Conservation (phyloP, 2,888 invertebrate genomes). For the Rhagonycha lutea region DNA sequence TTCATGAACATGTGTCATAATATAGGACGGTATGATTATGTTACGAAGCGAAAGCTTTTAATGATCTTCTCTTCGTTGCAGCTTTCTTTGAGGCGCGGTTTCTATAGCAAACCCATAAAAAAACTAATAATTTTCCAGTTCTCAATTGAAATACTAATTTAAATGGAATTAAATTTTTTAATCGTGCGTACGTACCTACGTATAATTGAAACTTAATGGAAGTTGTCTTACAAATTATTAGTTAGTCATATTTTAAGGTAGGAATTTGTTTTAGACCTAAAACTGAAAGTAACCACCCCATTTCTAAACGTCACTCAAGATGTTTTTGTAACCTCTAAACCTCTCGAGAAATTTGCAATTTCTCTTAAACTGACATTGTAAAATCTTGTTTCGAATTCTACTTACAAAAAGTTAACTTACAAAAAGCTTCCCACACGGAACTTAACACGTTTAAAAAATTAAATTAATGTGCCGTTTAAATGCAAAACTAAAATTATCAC, state of each 20-base stretch:
- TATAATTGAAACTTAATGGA: background rate
- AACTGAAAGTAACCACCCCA: background rate
- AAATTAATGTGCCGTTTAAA: background rate
- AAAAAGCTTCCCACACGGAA: background rate
- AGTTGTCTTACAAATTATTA: background rate
- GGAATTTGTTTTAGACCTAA: background rate
- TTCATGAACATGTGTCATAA: conserved; percentile 20
- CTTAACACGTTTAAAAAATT: background rate
- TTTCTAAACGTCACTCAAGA: conserved; percentile 4
- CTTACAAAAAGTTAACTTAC: conserved; percentile 5
- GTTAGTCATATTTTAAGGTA: conserved; percentile 1
- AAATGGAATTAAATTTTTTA: background rate
- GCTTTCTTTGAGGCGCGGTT: background rate
- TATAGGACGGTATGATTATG: conserved; percentile 15
- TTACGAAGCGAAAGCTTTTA: conserved; percentile 17
- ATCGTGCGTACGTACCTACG: background rate
- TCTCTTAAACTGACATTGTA: conserved; percentile 12
- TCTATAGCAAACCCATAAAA: background rate
- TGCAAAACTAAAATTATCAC: background rate
- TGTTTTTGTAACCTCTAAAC: conserved; percentile 4
- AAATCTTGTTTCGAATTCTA: conserved; percentile 9
- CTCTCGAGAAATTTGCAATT: conserved; percentile 19
- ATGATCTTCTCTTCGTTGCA: conserved; percentile 10
- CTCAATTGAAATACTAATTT: background rate
- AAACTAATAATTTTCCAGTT: background rate